Evolutionary conservation across 2,113 vertebrate genomes (phyloP), one percentile per base, ranked within the genome.

Genomic region (Oncorhynchus masou): DNA sequence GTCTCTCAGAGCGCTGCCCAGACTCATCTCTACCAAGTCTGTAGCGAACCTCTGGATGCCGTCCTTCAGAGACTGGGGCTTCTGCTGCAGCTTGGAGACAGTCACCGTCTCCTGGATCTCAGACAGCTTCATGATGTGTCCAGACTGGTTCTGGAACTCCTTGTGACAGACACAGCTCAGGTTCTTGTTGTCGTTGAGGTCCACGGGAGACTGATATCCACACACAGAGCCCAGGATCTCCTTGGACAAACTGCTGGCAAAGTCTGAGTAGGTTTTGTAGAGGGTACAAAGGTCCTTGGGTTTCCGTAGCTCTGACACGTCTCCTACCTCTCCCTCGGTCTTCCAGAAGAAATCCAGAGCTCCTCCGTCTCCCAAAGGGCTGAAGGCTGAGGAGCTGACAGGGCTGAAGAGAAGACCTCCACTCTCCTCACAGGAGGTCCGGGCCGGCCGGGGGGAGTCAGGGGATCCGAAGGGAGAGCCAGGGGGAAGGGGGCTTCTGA

Each of bases 1-100:
- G 85, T 99, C 98, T 89, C 96, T 94, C 86, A 99, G 95, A 8
- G 98, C 98, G 75, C 93, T 95, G 45, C 96, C 96, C 83, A 99
- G 91, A 85, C 98, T 99, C 91, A 93, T 98, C 83, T 98, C 97
- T 68, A 99, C 96, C 71, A 99, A 89, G 68, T 98, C 98, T 16
- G 94, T 60, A 71, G 98, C 96, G 89, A 98, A 97, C 87, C 93
- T 96, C 83, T 99, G 98, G 89, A 99, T 96, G 73, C 95, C 95
- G 22, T 95, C 95, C 83, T 95, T 97, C 75, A 97, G 88, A 85
- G 94, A 92, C 76, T 94, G 88, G 2, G 96, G 92, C 82, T 91
- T 96, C 72, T 90, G 90, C 84, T 95, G 95, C 73, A 93, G 91
- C 84, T 93, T 95, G 74, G 73, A 85, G 79, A 93, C 89, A 0